Base-by-base conservation (phyloP, 2,888 invertebrate genomes). In the Antheraea yamamai region DNA sequence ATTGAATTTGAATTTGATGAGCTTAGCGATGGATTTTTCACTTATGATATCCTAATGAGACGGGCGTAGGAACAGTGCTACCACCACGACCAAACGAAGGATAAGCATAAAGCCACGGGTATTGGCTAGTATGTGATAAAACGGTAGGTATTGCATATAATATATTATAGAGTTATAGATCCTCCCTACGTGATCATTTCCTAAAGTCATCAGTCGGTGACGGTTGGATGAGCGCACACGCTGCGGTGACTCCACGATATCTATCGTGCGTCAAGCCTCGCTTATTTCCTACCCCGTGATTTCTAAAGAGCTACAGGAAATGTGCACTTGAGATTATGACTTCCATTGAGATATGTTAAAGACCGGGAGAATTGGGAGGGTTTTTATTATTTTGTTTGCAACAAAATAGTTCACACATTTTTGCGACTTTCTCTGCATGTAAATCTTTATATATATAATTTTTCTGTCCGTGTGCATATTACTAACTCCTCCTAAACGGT, bases 211-310 rank as follows among this genome's bases (percentile, higher is more conserved):
- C 75, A 26, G 64, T 71, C 23, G 64, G 66, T 30, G 18, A 72
- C 72, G 75, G 72, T 75, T 70, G 47, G 75, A 47, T 26, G 75
- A 51, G 26, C 71, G 72, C 72, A 30, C 75, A 72, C 64, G 75
- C 75, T 64, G 71, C 75, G 72, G 61, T 75, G 75, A 47, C 47
- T 75, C 61, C 72, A 72, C 72, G 66, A 75, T 75, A 72, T 58
- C 71, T 74, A 71, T 74, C 74, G 74, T 66, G 51, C 39, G 64
- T 74, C 66, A 74, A 74, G 66, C 51, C 51, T 74, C 74, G 66
- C 51, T 74, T 66, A 52, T 74, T 68, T 30, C 74, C n/a, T 51
- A 51, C 74, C 74, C 74, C 39, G 70, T 70, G 70, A 70, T 39
- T 70, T 70, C n/a, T 39, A 20, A 70, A 70, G 70, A 23, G 39